A percentile compares a stretch with the other conserved stretches of the same genome.
Evolutionary conservation across 1,140 invertebrate species (phyloP).

Genomic region (Megalopta genalis): DNA sequence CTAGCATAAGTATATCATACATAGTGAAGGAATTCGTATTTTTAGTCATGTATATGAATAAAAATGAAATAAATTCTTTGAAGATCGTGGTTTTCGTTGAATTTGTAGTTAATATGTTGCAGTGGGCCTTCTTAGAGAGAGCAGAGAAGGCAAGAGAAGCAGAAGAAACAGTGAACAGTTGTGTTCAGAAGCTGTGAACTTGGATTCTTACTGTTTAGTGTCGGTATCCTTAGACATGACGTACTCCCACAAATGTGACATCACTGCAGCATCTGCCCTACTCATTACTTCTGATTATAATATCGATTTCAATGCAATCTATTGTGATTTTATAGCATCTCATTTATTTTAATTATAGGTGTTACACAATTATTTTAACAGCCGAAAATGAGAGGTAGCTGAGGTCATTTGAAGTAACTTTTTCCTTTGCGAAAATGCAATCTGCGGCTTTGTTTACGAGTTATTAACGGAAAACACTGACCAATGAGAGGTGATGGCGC

Average conservation of each 20-base stretch:
- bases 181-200: slow-evolving; percentile 22
- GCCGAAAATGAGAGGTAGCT: too few species aligned
- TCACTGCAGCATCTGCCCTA: slow-evolving; percentile 95
- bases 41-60: neutral
- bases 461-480: too few species aligned
- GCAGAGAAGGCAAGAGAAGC: slow-evolving; percentile 31
- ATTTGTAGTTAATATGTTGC: slow-evolving; percentile 4
- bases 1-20: too few species aligned
- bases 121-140: neutral
- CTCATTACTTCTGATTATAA: slow-evolving; percentile 75
- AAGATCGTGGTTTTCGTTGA: slow-evolving; percentile 6
- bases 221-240: slow-evolving; percentile 85
- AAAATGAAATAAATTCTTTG: slow-evolving; percentile 17
- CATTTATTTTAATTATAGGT: too few species aligned
- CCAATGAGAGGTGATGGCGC: too few species aligned
- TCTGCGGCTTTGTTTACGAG: too few species aligned
- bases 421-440: too few species aligned
- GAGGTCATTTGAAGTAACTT: too few species aligned
- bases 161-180: slow-evolving; percentile 30
- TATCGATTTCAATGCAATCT: slow-evolving; percentile 62
- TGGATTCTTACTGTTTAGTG: slow-evolving; percentile 82
- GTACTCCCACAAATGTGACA: slow-evolving; percentile 94
- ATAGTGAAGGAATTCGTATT: too few species aligned
- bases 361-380: too few species aligned
- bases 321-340: neutral